Conservation (phyloP, 2,888 invertebrate species). For the Cephalotes varians region DNA sequence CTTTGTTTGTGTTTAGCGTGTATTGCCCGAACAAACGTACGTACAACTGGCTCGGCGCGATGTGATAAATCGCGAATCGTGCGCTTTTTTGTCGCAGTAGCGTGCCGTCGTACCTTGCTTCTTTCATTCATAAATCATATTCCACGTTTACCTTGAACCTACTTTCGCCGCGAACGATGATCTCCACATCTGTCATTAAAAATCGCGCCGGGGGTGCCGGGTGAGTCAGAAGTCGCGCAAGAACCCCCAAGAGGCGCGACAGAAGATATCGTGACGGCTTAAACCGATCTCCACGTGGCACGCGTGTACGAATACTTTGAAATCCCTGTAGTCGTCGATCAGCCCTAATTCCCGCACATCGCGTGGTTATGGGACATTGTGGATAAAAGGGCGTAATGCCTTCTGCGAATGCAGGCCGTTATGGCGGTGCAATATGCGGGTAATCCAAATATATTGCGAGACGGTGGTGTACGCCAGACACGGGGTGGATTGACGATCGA, state of each 20-base stretch:
- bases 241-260: constrained; percentile 62
- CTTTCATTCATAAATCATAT: constrained; percentile 70
- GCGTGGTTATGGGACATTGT: constrained; percentile 64
- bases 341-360: constrained; percentile 64
- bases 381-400: constrained; percentile 60
- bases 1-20: constrained; percentile 62
- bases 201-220: constrained; percentile 69
- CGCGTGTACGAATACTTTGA: constrained; percentile 56
- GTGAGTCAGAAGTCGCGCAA: constrained; percentile 69
- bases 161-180: constrained; percentile 61
- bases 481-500: constrained; percentile 8
- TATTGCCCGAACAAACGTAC: constrained; percentile 66
- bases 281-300: constrained; percentile 35
- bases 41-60: constrained; percentile 39
- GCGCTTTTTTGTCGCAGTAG: constrained; percentile 47
- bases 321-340: constrained; percentile 67
- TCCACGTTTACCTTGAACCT: constrained; percentile 57
- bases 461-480: background rate
- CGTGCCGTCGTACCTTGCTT: constrained; percentile 51
- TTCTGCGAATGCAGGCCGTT: constrained; percentile 37
- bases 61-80: constrained; percentile 50
- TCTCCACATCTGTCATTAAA: constrained; percentile 72
- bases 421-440: constrained; percentile 37
- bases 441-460: constrained; percentile 56
- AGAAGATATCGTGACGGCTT: constrained; percentile 47